Percentiles rank a stretch among this genome's conserved stretches.
phyloP scores from a whole-genome alignment of 2,888 invertebrate species.

The Papilio demoleus region DNA sequence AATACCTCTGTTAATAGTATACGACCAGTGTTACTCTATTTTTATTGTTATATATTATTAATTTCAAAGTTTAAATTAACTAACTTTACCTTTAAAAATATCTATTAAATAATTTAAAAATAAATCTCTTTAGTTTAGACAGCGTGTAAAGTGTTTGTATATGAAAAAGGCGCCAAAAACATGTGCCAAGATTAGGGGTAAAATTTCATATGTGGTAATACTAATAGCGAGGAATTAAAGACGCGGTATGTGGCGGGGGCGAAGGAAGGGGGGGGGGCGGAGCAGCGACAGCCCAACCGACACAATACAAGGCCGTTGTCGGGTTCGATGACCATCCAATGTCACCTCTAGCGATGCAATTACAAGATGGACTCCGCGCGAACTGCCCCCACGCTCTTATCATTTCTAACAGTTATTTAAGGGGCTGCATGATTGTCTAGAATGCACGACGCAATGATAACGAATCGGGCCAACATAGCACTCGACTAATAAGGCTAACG shows the following conservation, averaged over 20 bases:
- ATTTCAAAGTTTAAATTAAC: no score
- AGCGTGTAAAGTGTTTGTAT: background rate
- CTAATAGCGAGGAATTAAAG: slow-evolving; percentile 20
- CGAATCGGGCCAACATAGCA: slow-evolving; percentile 38
- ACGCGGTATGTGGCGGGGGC: slow-evolving; percentile 10
- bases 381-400: slow-evolving; percentile 46
- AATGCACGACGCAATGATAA: slow-evolving; percentile 50
- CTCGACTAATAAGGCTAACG: slow-evolving; percentile 24
- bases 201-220: slow-evolving; percentile 26
- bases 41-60: no score
- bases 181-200: background rate
- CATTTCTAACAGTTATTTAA: slow-evolving; percentile 42
- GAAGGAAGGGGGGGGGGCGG: background rate
- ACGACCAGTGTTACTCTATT: no score
- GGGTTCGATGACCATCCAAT: slow-evolving; percentile 71
- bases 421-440: slow-evolving; percentile 53
- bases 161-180: background rate
- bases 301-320: slow-evolving; percentile 55
- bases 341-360: slow-evolving; percentile 73
- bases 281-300: slow-evolving; percentile 48
- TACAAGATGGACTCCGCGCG: slow-evolving; percentile 55
- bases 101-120: no score
- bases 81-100: no score
- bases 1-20: no score
- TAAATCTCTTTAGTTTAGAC: background rate